Base-by-base conservation (phyloP, 2,113 vertebrate species). In the Gadus macrocephalus region DNA sequence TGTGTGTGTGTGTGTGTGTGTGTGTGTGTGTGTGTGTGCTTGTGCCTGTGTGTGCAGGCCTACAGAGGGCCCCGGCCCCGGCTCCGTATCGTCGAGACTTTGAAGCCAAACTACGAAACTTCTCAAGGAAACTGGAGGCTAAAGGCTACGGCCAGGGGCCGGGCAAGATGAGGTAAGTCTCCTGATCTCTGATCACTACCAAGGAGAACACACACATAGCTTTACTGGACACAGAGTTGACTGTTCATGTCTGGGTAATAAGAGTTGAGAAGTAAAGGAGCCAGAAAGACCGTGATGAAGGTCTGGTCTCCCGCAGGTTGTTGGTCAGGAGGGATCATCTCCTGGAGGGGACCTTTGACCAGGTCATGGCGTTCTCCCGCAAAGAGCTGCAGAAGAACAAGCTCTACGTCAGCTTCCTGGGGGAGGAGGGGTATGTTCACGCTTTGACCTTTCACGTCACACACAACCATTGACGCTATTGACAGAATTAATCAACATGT, bases 381-480 rank as follows among this genome's bases (percentile, higher is more conserved):
- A 99, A 98, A 85, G 97, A 99, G 84, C 95, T 99, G 78, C 97
- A 99, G 90, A 91, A 95, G 77, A 99, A 96, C 92, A 99, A 99
- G 78, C 95, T 99, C 72, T 99, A 98, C 42, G 89, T 99, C 87
- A 95, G 95, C 0, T 99, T 99, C 73, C 92, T 96, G 53, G 97
- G 97, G 80, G 97, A 99, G 77, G 97, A 99, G 85, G 97, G 97
- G 97, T 99, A 87, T 81, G 80, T 28, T 28, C 42, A 49, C 42
- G 11, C 42, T 49, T 49, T 49, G 8, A 49, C 8, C 42, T 49
- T 49, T 49, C 8, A 49, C 12, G 8, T 49, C 42, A 12, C 12
- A 49, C 8, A 49, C 12, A 12, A 9, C 9, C 8, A 7, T 14
- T 4, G 31, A 35, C 31, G 6, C 4, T 35, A 35, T 35, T 35